These are phyloP conservation scores for Tenthredo mesomela DNA, from an alignment of 2,888 invertebrate species.

Conservation along the genomic window DNA sequence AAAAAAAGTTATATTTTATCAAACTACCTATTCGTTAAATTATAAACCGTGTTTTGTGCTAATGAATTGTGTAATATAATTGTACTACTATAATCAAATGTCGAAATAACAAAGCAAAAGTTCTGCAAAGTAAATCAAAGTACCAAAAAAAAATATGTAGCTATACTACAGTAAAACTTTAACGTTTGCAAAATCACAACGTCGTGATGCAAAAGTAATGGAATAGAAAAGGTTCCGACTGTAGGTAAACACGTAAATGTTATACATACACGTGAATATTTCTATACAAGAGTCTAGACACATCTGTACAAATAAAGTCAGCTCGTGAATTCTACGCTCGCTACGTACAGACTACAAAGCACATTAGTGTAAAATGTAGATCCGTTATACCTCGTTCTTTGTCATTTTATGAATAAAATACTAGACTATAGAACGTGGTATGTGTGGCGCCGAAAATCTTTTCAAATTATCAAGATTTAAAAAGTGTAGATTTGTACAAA, in stretches of 20 bases:
- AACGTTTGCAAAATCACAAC: neutral
- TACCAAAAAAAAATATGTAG: neutral
- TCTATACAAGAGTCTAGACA: neutral
- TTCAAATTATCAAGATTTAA: neutral
- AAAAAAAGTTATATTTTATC: neutral
- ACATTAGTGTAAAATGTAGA: conserved; percentile 3
- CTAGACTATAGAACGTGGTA: neutral
- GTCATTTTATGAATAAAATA: neutral
- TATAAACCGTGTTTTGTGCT: neutral
- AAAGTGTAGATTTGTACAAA: neutral
- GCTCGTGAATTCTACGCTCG: neutral
- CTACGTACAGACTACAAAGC: neutral
- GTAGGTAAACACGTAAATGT: neutral
- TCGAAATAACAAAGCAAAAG: neutral
- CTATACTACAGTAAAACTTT: neutral
- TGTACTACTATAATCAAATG: neutral
- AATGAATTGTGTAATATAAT: neutral
- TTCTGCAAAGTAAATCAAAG: neutral
- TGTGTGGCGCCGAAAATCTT: neutral
- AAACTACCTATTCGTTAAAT: neutral
- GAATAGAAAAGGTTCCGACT: neutral
- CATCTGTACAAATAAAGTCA: neutral
- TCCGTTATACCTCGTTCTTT: neutral
- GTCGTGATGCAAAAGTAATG: neutral
- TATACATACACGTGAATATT: neutral